These are phyloP conservation scores for Nannoperca obscura DNA, from an alignment of 2,797 vertebrate genomes.

Conservation along the genomic window DNA sequence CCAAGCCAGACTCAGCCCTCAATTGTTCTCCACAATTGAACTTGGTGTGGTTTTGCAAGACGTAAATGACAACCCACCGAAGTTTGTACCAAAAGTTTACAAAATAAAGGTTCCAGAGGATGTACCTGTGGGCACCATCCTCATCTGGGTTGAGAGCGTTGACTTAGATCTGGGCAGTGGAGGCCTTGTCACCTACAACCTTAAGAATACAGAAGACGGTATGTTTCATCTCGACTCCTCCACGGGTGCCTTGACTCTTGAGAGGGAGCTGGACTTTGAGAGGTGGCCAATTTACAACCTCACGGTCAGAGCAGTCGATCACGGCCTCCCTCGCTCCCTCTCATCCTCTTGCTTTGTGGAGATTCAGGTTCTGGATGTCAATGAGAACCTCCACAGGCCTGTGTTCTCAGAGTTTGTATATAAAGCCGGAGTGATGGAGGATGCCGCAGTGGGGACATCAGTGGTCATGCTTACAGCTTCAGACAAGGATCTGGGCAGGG, in stretches of 20 bases:
- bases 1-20: slow-evolving; percentile 85
- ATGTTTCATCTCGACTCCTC: slow-evolving; percentile 88
- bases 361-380: slow-evolving; percentile 92
- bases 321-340: slow-evolving; percentile 89
- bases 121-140: slow-evolving; percentile 88
- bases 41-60: slow-evolving; percentile 91
- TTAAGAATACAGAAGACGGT: slow-evolving; percentile 87
- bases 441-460: slow-evolving; percentile 87
- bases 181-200: slow-evolving; percentile 90
- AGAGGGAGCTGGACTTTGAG: slow-evolving; percentile 95
- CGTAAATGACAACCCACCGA: slow-evolving; percentile 93
- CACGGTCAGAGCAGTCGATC: slow-evolving; percentile 91
- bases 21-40: slow-evolving; percentile 87
- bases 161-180: slow-evolving; percentile 91
- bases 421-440: slow-evolving; percentile 89
- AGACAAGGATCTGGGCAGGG: slow-evolving; percentile 90
- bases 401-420: slow-evolving; percentile 91
- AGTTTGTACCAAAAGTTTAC: slow-evolving; percentile 88
- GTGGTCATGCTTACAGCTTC: slow-evolving; percentile 88
- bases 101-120: slow-evolving; percentile 93
- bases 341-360: slow-evolving; percentile 93
- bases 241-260: slow-evolving; percentile 90
- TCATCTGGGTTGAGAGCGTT: slow-evolving; percentile 92
- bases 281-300: slow-evolving; percentile 90
- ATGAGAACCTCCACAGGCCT: slow-evolving; percentile 94